Conservation (phyloP, 2,888 invertebrate species). For the Ophion ellenae region DNA sequence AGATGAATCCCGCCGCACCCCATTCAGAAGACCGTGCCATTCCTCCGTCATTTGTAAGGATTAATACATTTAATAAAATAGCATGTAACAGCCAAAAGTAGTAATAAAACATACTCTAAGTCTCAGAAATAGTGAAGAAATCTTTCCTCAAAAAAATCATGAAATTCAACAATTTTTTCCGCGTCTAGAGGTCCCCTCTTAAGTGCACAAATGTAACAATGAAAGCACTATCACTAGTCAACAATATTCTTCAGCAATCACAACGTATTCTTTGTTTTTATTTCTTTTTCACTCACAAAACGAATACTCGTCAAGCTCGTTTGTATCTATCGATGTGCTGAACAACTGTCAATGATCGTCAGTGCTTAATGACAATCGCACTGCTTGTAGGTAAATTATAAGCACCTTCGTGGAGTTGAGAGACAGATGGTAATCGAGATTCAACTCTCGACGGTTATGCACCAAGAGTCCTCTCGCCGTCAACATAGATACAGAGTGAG, state of each 20-base stretch:
- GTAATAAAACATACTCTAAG: too few relatives aligned
- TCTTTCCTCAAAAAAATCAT: too few relatives aligned
- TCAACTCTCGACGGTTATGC: constrained; percentile 46
- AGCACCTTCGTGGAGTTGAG: constrained; percentile 56
- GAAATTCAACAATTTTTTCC: too few relatives aligned
- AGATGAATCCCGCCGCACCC: too few relatives aligned
- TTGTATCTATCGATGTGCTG: constrained; percentile 8
- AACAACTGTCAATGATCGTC: constrained; percentile 53
- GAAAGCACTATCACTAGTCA: neutral
- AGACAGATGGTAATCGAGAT: constrained; percentile 62
- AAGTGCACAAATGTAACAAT: neutral
- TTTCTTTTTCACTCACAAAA: constrained; percentile 18
- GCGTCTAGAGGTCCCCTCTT: too few relatives aligned
- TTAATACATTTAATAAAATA: too few relatives aligned
- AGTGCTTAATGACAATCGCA: constrained; percentile 34
- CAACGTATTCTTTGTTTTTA: neutral
- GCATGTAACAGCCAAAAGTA: too few relatives aligned
- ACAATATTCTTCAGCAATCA: neutral
- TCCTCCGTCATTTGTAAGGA: too few relatives aligned
- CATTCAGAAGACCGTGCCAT: too few relatives aligned
- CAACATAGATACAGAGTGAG: neutral
- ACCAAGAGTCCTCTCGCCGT: constrained; percentile 14
- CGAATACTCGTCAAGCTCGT: neutral
- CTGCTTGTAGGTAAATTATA: constrained; percentile 57
- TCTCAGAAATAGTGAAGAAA: too few relatives aligned